phyloP scores from a whole-genome alignment of 1,140 invertebrate species.

The Diachasma alloeum region DNA sequence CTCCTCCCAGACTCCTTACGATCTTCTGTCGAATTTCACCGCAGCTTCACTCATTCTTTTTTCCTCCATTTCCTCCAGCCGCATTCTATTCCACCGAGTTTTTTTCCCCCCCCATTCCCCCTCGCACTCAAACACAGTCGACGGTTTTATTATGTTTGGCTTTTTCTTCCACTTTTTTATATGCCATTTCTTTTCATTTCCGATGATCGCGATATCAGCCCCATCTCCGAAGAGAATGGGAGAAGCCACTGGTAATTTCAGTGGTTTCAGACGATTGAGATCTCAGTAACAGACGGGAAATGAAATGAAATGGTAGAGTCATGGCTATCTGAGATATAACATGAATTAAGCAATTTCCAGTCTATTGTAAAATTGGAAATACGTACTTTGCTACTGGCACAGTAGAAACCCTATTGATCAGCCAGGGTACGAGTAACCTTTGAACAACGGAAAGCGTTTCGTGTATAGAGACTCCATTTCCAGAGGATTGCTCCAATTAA shows the following conservation, averaged over 20 bases:
- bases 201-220: background rate
- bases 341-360: background rate
- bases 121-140: background rate
- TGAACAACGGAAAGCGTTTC: slow-evolving; percentile 17
- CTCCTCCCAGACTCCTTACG: background rate
- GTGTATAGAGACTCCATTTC: background rate
- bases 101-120: background rate
- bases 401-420: background rate
- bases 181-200: slow-evolving; percentile 3
- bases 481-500: slow-evolving; percentile 25
- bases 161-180: background rate
- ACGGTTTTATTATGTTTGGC: background rate
- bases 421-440: background rate
- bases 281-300: background rate
- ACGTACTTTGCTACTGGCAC: background rate
- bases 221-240: background rate
- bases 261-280: background rate
- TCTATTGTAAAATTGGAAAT: slow-evolving; percentile 1
- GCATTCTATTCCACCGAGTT: background rate
- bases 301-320: background rate
- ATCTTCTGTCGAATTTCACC: background rate
- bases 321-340: background rate
- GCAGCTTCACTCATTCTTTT: background rate
- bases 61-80: slow-evolving; percentile 3
- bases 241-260: background rate